A percentile compares a stretch with the other conserved stretches of the same genome.
Conservation (phyloP, 2,797 vertebrate genomes). For the Malacoctenus gilli region DNA sequence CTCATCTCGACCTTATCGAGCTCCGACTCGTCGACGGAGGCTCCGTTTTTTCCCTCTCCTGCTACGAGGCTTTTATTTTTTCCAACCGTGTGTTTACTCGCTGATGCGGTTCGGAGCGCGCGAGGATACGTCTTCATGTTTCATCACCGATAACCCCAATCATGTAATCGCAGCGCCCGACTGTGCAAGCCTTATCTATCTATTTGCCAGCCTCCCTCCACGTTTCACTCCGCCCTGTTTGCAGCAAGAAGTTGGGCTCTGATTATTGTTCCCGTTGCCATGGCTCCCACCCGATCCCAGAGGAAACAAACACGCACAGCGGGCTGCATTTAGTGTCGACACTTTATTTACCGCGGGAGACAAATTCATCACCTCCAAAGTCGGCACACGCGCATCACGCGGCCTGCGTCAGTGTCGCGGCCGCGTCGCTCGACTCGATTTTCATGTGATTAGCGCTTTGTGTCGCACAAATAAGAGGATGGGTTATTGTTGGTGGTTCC, state of each 20-base stretch:
- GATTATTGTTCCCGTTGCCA: conserved; percentile 46
- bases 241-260: conserved; percentile 31
- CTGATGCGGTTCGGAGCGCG: conserved; percentile 13
- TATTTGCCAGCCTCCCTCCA: conserved; percentile 8
- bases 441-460: conserved; percentile 48
- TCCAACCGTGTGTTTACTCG: conserved; percentile 1
- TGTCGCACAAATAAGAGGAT: conserved; percentile 31
- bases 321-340: conserved; percentile 31
- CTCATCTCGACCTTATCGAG: neutral
- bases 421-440: conserved; percentile 38
- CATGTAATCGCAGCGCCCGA: conserved; percentile 7
- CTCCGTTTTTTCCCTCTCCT: neutral
- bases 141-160: conserved; percentile 4
- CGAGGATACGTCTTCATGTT: conserved; percentile 1
- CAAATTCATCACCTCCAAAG: conserved; percentile 44
- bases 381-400: conserved; percentile 15
- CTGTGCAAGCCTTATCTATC: conserved; percentile 2
- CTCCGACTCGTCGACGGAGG: neutral
- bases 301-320: conserved; percentile 50
- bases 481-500: conserved; percentile 36
- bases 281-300: conserved; percentile 43
- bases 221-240: conserved; percentile 16
- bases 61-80: conserved; percentile 2
- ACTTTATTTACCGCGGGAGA: conserved; percentile 46
- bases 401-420: conserved; percentile 21